Conservation (phyloP, 2,113 vertebrate species). For the Toxostoma redivivum region DNA sequence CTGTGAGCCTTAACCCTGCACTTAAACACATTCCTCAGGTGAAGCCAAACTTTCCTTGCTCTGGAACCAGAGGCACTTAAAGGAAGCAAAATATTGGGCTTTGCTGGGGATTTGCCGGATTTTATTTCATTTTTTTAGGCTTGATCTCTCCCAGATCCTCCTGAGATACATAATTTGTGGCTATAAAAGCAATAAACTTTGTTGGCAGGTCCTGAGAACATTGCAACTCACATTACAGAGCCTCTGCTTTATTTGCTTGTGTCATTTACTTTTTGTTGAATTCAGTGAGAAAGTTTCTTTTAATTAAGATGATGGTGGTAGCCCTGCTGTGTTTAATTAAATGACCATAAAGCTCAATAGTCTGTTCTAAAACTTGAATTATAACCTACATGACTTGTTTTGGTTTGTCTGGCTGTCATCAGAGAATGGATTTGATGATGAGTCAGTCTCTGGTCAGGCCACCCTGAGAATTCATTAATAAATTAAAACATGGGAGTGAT, state of each 20-base stretch:
- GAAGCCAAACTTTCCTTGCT: neutral
- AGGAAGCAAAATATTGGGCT: neutral
- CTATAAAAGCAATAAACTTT: neutral
- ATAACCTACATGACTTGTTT: conserved; percentile 11
- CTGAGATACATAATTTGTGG: neutral
- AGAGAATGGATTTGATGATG: conserved; percentile 12
- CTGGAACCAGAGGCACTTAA: neutral
- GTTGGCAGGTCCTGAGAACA: neutral
- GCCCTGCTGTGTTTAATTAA: conserved; percentile 46
- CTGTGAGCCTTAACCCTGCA: neutral
- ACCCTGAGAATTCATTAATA: neutral
- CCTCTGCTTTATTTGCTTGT: neutral
- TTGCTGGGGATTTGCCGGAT: neutral
- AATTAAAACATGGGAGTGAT: neutral
- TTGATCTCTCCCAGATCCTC: neutral
- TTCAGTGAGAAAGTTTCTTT: neutral
- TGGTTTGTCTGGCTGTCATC: conserved; percentile 32
- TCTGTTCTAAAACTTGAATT: conserved; percentile 17
- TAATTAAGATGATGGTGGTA: conserved; percentile 9
- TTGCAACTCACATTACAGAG: neutral
- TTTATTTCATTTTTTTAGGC: neutral
- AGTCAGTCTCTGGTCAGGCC: conserved; percentile 9
- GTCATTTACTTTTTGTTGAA: neutral
- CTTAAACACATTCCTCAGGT: neutral
- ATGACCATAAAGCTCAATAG: neutral